These are phyloP conservation scores for Dasypogon diadema DNA, from an alignment of 2,888 invertebrate species.

Conservation along the genomic window DNA sequence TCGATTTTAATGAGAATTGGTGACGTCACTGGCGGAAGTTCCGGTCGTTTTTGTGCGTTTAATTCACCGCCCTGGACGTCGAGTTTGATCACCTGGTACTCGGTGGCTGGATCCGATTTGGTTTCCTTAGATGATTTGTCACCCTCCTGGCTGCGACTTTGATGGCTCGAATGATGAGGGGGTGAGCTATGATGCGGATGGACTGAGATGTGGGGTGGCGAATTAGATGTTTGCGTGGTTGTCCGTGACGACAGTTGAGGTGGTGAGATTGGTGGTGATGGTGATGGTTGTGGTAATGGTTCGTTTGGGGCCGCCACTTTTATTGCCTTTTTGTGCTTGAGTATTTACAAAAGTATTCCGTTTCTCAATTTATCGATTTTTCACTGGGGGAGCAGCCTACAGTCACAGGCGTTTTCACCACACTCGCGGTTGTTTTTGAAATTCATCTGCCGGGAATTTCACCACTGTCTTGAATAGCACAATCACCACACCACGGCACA, in stretches of 20 bases:
- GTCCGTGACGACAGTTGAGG: conserved; percentile 57
- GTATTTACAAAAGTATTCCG: background rate
- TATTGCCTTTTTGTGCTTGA: conserved; percentile 53
- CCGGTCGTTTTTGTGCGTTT: conserved; percentile 29
- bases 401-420: background rate
- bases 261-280: conserved; percentile 46
- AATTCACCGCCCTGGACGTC: conserved; percentile 37
- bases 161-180: no score
- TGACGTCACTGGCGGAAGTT: conserved; percentile 59
- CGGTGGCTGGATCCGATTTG: background rate
- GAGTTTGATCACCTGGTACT: conserved; percentile 27
- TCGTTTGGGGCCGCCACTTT: conserved; percentile 60
- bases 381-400: background rate
- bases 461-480: conserved; percentile 12
- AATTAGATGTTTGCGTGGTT: conserved; percentile 63
- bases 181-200: background rate
- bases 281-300: conserved; percentile 54
- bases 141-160: conserved; percentile 2
- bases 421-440: background rate
- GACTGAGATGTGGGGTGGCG: conserved; percentile 60
- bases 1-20: conserved; percentile 67
- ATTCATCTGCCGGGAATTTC: background rate
- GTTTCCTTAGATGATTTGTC: background rate
- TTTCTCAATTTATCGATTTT: conserved; percentile 35
- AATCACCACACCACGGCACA: conserved; percentile 17